Base-by-base conservation (phyloP, 2,113 vertebrate species). In the Tachysurus fulvidraco region DNA sequence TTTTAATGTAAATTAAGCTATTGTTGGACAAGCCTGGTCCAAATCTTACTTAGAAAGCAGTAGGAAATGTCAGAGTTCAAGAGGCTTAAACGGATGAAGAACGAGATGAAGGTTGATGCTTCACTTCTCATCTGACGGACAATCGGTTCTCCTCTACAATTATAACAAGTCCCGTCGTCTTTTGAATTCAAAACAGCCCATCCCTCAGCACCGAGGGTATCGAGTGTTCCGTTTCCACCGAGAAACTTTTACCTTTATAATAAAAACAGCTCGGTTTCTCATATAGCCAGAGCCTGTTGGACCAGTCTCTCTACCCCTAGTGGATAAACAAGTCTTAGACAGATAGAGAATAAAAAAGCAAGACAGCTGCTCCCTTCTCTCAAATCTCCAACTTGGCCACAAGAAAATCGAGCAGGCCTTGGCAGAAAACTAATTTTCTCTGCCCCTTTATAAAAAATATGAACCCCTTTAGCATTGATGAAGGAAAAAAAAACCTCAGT, bases 241-340 rank as follows among this genome's bases (percentile, higher is more conserved):
- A 71, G 23, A 50, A 30, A 65, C 80, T 57, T 57, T 84, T 69
- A 76, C 36, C 1, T 4, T 13, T 50, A 86, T 36, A 84, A 87
- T 77, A 84, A 69, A 64, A 81, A 89, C 81, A 54, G 69, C 28
- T 41, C 21, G 0, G 78, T 54, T 86, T 87, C 69, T 85, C n/a
- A 59, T 60, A 55, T 25, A 73, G 62, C 81, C 77, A 41, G 41
- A 89, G 73, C 88, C 71, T 85, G 88, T 78, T 41, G 5, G 81
- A 83, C 86, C 65, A 62, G 86, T 86, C 86, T 59, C 73, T 46
- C 83, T 85, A 73, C 62, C 74, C 57, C 86, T 50, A 57, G 86
- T 77, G 86, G 80, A 83, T 83, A 74, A 82, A 86, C 79, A 54
- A 82, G 79, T 82, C 80, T 21, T n/a, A 28, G 65, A 81, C 10